These are phyloP conservation scores for Calypte anna DNA, from an alignment of 2,113 vertebrate genomes.

Conservation along the genomic window DNA sequence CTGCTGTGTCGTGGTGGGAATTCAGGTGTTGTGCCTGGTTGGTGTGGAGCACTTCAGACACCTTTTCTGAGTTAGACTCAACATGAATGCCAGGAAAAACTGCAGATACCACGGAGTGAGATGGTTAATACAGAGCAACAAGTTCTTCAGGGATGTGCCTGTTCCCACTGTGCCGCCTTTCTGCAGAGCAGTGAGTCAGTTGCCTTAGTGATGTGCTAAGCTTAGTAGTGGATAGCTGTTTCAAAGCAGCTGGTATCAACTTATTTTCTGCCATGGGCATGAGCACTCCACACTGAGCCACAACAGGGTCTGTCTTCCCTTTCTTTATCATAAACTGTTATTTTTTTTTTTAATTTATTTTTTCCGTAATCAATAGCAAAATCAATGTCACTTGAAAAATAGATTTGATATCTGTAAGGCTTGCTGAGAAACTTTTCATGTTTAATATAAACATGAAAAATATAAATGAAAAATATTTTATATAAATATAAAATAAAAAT, in stretches of 20 bases:
- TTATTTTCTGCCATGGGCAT: not conserved
- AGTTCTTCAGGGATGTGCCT: not conserved
- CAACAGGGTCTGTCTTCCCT: not conserved
- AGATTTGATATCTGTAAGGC: not conserved
- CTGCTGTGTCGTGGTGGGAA: accelerated
- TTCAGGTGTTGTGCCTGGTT: not conserved
- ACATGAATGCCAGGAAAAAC: accelerated
- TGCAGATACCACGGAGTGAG: accelerated
- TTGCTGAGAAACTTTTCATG: not conserved
- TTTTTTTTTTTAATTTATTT: not conserved
- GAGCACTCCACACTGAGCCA: not conserved
- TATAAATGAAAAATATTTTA: no score
- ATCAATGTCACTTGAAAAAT: not conserved
- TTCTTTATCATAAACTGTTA: not conserved
- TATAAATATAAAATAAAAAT: no score
- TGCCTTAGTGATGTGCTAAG: not conserved
- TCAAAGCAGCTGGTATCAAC: not conserved
- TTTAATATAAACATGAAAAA: no score
- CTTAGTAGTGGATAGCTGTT: not conserved
- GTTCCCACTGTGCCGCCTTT: not conserved
- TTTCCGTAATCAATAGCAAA: not conserved
- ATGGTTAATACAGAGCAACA: not conserved
- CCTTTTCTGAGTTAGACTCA: not conserved
- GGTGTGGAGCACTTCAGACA: not conserved
- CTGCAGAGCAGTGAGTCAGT: not conserved